Conservation (phyloP, 2,888 invertebrate genomes). For the Acanthoscelides obtectus region DNA sequence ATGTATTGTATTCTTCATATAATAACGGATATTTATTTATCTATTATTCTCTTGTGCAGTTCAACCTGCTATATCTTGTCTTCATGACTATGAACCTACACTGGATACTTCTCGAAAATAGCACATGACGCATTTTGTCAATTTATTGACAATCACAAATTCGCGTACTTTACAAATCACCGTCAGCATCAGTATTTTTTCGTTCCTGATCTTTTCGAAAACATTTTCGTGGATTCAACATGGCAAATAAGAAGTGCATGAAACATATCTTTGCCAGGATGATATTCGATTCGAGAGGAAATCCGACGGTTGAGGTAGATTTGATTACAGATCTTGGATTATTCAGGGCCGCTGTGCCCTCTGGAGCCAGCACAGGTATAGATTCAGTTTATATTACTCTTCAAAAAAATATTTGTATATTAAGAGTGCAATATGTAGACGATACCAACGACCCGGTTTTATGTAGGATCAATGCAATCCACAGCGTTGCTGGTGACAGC, state of each 20-base stretch:
- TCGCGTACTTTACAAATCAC: neutral
- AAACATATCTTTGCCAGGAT: conserved; percentile 91
- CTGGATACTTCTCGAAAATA: too few species aligned
- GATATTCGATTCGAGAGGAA: conserved; percentile 98
- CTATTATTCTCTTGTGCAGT: too few species aligned
- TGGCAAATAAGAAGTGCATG: conserved; percentile 48
- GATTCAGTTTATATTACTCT: neutral
- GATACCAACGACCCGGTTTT: too few species aligned
- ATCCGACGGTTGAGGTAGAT: conserved; percentile 97
- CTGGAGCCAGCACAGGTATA: conserved; percentile 88
- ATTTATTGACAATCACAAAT: too few species aligned
- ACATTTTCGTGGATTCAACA: conserved; percentile 1
- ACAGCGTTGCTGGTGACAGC: too few species aligned
- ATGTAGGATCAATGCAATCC: too few species aligned
- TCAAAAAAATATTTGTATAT: too few species aligned
- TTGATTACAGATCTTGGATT: conserved; percentile 74
- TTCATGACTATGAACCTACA: too few species aligned
- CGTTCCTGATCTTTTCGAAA: neutral
- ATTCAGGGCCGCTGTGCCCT: conserved; percentile 93
- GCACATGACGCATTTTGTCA: neutral
- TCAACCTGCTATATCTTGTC: too few species aligned
- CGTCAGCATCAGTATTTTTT: neutral
- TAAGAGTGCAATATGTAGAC: too few species aligned
- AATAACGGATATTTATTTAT: too few species aligned
- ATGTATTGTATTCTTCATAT: too few species aligned